Base-by-base conservation (phyloP, 2,797 vertebrate genomes). In the Acipenser ruthenus region DNA sequence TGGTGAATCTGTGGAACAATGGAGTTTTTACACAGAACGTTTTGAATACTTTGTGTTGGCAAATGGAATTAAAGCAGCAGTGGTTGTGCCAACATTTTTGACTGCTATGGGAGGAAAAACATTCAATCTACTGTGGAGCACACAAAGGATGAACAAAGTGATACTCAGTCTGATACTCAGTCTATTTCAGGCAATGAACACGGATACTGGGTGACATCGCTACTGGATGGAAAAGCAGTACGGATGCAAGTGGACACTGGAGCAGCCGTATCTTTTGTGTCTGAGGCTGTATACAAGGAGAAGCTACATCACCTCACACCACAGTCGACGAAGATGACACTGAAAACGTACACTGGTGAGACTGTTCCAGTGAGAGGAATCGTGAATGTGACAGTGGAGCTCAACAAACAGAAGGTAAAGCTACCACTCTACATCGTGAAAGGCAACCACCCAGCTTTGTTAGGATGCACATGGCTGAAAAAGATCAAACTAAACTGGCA, bases 401-500 rank as follows among this genome's bases (percentile, higher is more conserved):
- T 50, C 6, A 64, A 64, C 15, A 10, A 15, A 13, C 50, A 64
- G 12, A 50, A n/a, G 18, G 56, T 6, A 10, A 59, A 3, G 13
- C 48, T 63, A 56, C 49, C 67, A 58, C 67, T 68, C 8, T 69
- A 69, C 15, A 47, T 64, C 47, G 13, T 65, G 13, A 52, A 55
- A 63, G 60, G 50, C 11, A 67, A 67, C 18, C 23, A 12, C 49
- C 60, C 51, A 47, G 60, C 60, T 11, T 53, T 68, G 55, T 48
- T 51, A 13, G 65, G 55, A 2, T 6, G 53, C 23, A 49, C 52
- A 4, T 66, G 65, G 55, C 48, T 59, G 47, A 47, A 15, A 49
- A 69, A 65, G 50, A 63, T 69, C 12, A 65, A 18, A 50, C 49
- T 68, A 18, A 65, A 65, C 23, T 60, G 62, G 47, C 37, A 56